These are phyloP conservation scores for Hofmannophila pseudospretella DNA, from an alignment of 2,888 invertebrate genomes.

Conservation along the genomic window DNA sequence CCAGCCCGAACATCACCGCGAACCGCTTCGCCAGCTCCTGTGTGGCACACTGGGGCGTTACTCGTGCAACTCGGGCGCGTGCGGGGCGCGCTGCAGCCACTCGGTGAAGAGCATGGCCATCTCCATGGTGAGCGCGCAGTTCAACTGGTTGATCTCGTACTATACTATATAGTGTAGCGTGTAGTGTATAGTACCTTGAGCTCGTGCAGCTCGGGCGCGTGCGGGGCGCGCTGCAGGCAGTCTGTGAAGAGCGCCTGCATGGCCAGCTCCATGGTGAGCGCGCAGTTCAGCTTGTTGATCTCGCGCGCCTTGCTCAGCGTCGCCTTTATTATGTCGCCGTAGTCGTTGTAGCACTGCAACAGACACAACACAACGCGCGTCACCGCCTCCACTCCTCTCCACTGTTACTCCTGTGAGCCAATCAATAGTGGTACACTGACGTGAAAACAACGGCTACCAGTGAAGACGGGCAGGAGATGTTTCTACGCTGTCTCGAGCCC, in stretches of 20 bases:
- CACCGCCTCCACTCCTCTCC: background rate
- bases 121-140: slow-evolving; percentile 96
- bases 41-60: slow-evolving; percentile 75
- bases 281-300: slow-evolving; percentile 97
- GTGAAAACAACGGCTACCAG: no score
- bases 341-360: slow-evolving; percentile 94
- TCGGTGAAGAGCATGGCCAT: slow-evolving; percentile 93
- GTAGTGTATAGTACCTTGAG: no score
- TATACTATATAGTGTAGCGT: no score
- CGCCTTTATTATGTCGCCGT: slow-evolving; percentile 98
- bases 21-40: slow-evolving; percentile 97
- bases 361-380: background rate
- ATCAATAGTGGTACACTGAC: no score
- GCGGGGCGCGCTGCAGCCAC: slow-evolving; percentile 75
- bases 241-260: slow-evolving; percentile 92
- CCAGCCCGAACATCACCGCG: slow-evolving; percentile 97
- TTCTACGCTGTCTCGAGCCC: no score
- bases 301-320: slow-evolving; percentile 98
- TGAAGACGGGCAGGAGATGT: no score
- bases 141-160: slow-evolving; percentile 97
- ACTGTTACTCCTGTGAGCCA: no score
- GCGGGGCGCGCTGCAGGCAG: slow-evolving; percentile 75
- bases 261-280: slow-evolving; percentile 94
- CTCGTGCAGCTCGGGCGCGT: slow-evolving; percentile 86
- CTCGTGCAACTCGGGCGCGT: slow-evolving; percentile 86